Evolutionary conservation across 2,797 vertebrate genomes (phyloP), one percentile per base, ranked within the genome.

Genomic region (Pseudopleuronectes americanus): DNA sequence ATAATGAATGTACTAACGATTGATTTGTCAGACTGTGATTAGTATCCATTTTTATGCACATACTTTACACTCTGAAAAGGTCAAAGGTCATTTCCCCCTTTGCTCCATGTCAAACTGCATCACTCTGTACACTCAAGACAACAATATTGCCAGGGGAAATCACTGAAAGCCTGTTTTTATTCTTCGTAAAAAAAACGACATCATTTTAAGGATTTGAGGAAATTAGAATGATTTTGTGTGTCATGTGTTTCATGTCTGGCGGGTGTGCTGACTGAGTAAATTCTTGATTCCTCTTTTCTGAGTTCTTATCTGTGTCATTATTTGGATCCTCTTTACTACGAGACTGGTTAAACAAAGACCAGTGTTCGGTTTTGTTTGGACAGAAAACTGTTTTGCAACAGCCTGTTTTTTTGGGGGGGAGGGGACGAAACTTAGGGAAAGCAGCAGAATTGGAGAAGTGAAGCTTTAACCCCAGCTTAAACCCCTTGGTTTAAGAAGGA

Each of bases 1-100:
- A 64, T 28, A 58, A 88, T 91, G 91, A 92, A 93, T 93, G 92
- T 93, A 91, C 66, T 81, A 83, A 69, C 22, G 8, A 58, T 22
- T 48, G 48, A 81, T 84, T 82, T 36, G 57, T 68, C 62, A 77
- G 69, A 85, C 83, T 90, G 87, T 85, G 84, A 91, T 74, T 74
- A 38, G 16, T 7, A 54, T 56, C 33, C 24, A 65, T 76, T 60
- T 76, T 71, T 53, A 70, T 86, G 77, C 81, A 87, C 85, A 85
- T 79, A 70, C 33, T 68, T 26, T 55, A 87, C 67, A 81, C 55
- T 54, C 84, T 74, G 10, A 41, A 41, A 67, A 55, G 28, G 60
- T 68, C 31, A 51, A 56, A 56, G 38, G 57, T 36, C 56, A 17
- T 54, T 56, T 24, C 6, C 9, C 16, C 26, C 47, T 68, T 68